These are phyloP conservation scores for Anthopleura sola DNA, from an alignment of 64 coral and sea anemone species.

Conservation along the genomic window DNA sequence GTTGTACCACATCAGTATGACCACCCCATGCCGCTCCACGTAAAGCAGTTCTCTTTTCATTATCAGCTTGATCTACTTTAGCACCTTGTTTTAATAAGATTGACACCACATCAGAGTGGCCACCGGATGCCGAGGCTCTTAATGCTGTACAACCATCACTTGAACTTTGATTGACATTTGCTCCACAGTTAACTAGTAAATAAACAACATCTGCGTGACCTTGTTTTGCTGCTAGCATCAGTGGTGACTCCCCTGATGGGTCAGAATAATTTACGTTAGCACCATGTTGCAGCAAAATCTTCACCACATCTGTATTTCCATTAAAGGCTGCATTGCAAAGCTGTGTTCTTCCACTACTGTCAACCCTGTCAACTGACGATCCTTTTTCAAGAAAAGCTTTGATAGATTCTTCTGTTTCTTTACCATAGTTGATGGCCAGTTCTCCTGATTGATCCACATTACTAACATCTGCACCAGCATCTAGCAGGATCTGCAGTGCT, in stretches of 20 bases:
- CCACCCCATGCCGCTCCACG: slow-evolving; percentile 97
- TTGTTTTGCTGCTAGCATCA: slow-evolving; percentile 85
- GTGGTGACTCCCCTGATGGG: slow-evolving; percentile 72
- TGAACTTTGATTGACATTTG: slow-evolving; percentile 67
- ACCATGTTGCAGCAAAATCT: slow-evolving; percentile 84
- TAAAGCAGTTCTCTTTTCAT: slow-evolving; percentile 87
- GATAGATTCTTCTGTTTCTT: slow-evolving; percentile 78
- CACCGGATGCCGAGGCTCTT: slow-evolving; percentile 80
- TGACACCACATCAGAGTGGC: slow-evolving; percentile 89
- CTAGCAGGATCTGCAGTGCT: slow-evolving; percentile 63
- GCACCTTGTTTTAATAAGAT: slow-evolving; percentile 84
- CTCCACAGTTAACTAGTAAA: slow-evolving; percentile 96
- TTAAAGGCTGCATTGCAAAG: slow-evolving; percentile 81
- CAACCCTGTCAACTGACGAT: slow-evolving; percentile 55
- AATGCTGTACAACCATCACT: slow-evolving; percentile 93
- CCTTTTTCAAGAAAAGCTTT: slow-evolving; percentile 79
- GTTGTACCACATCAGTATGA: slow-evolving; percentile 78
- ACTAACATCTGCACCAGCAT: slow-evolving; percentile 78
- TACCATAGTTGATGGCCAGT: slow-evolving; percentile 30
- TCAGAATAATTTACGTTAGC: slow-evolving; percentile 92
- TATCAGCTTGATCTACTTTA: slow-evolving; percentile 82
- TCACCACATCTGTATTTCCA: slow-evolving; percentile 79
- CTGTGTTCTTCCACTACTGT: slow-evolving; percentile 69
- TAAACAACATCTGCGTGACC: slow-evolving; percentile 92
- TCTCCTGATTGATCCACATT: slow-evolving; percentile 39